Base-by-base conservation (phyloP, 1,140 invertebrate species). In the Drosophila yakuba region DNA sequence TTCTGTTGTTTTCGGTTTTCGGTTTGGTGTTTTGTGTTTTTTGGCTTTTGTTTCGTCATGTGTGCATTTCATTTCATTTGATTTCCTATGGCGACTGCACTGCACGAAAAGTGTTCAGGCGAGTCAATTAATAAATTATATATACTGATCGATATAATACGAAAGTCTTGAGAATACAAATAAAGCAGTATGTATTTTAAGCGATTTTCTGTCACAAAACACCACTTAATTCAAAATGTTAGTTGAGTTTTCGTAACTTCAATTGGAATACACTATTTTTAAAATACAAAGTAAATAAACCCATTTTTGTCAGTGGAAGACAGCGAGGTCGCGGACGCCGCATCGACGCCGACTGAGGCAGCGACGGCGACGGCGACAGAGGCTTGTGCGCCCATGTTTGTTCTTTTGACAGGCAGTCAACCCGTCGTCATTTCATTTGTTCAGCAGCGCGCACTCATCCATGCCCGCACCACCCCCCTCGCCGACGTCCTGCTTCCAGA, bases 361-460 rank as follows among this genome's bases (percentile, higher is more conserved):
- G 56, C 48, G 28, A 28, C 74, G 32, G 56, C 48, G 28, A 28
- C 74, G 32, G 48, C 58, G 35, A 28, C 68, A 44, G 51, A 77
- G 58, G 66, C 74, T 80, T 79, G 86, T 91, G 86, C 90, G 90
- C 90, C 90, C 90, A 91, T 91, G 90, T 91, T 91, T 91, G 90
- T 91, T 91, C 90, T 91, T 91, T 90, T 91, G 90, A 91, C 90
- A 91, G 86, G 78, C 90, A 91, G 90, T 91, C 90, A 91, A 91
- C 90, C 90, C 90, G 90, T 91, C 90, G 90, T 91, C 90, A 91
- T 91, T 91, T 91, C 90, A 90, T 89, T 91, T 90, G 86, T 91
- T 90, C 82, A 88, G 74, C 78, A 89, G 84, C 85, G 84, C 89
- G 90, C 88, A 88, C 83, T 81, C 88, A 89, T 80, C 83, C 83